phyloP scores from a whole-genome alignment of 2,113 vertebrate species.

The Myodes glareolus region DNA sequence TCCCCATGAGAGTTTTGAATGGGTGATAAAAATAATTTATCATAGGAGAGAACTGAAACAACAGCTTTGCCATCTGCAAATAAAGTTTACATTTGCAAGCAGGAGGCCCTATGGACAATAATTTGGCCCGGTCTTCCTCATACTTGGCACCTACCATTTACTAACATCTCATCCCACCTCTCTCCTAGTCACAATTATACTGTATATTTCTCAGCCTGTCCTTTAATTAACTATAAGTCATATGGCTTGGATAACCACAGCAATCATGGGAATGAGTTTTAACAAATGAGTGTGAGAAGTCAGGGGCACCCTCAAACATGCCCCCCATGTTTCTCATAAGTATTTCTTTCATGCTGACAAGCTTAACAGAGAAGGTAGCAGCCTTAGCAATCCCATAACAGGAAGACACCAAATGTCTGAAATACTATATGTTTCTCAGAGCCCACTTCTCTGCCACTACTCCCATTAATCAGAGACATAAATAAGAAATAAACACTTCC shows the following conservation, averaged over 20 bases:
- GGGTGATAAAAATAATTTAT: constrained; percentile 33
- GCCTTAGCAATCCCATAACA: background rate
- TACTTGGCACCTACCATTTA: background rate
- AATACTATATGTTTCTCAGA: background rate
- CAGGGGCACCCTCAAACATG: rapidly evolving
- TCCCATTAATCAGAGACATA: background rate
- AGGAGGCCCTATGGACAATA: background rate
- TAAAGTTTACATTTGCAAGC: background rate
- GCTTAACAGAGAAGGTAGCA: background rate
- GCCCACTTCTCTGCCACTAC: background rate
- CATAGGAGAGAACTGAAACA: background rate
- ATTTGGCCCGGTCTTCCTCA: background rate
- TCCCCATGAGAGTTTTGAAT: background rate
- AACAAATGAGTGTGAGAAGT: background rate
- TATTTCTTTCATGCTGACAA: background rate
- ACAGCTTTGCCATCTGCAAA: background rate
- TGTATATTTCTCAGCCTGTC: background rate
- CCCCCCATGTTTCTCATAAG: background rate
- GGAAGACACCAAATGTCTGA: background rate
- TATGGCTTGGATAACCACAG: background rate
- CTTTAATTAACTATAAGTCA: background rate
- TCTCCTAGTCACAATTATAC: background rate
- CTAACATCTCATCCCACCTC: background rate
- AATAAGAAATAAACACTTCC: background rate
- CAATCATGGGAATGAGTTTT: background rate